A percentile compares a stretch with the other conserved stretches of the same genome.
Evolutionary conservation across 2,113 vertebrate species (phyloP).

Genomic region (Panthera uncia): DNA sequence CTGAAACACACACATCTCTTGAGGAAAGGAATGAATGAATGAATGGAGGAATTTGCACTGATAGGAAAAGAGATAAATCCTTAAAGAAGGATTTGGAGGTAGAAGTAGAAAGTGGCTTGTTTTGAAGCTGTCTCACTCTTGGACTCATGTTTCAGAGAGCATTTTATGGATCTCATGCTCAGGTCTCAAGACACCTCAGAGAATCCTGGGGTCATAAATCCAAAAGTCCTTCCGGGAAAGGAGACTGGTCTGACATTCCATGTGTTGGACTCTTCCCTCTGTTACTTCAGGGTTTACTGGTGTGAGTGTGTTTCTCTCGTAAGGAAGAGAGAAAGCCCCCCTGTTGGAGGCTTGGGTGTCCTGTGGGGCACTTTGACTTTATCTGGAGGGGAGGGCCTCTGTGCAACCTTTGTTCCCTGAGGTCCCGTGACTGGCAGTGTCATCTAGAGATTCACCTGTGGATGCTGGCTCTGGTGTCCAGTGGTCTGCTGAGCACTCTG

Average conservation of each 20-base stretch:
- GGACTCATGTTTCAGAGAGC: neutral
- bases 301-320: neutral
- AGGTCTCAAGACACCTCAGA: neutral
- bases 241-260: neutral
- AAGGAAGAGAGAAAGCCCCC: neutral
- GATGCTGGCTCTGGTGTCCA: neutral
- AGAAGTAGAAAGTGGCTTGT: neutral
- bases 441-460: neutral
- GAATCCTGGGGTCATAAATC: neutral
- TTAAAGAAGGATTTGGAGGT: neutral
- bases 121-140: neutral
- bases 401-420: neutral
- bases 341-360: neutral
- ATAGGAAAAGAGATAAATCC: neutral
- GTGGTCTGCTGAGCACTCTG: neutral
- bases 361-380: neutral
- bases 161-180: neutral
- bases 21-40: neutral
- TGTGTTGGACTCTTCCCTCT: neutral
- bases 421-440: neutral
- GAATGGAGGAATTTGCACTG: neutral
- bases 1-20: neutral
- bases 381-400: neutral
- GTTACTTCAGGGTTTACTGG: neutral
- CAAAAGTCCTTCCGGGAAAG: neutral